Conservation (phyloP, 2,113 vertebrate genomes). For the Ranitomeya variabilis region DNA sequence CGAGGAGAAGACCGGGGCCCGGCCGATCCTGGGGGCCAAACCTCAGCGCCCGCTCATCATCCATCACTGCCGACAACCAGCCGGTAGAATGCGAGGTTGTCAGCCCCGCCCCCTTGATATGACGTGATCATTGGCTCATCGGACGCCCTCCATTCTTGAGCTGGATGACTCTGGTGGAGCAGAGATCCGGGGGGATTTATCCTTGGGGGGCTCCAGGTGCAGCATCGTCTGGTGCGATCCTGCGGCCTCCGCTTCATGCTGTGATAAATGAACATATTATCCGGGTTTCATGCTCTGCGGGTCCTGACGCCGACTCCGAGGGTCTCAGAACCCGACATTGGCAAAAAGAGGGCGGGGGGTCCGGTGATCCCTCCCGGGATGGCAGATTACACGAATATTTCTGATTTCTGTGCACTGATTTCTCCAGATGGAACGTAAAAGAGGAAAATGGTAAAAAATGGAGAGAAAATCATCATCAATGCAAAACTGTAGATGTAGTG, state of each 20-base stretch:
- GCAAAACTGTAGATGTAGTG: slow-evolving; percentile 40
- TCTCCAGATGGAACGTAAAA: slow-evolving; percentile 59
- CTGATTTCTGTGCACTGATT: slow-evolving; percentile 56
- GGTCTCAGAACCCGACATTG: slow-evolving; percentile 64
- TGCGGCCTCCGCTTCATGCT: slow-evolving; percentile 59
- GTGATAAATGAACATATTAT: slow-evolving; percentile 52
- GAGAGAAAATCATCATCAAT: not conserved
- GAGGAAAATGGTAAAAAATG: slow-evolving; percentile 7
- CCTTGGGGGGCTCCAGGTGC: slow-evolving; percentile 29
- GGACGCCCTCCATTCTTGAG: too few species aligned
- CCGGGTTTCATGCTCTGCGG: slow-evolving; percentile 59
- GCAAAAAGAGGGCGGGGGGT: slow-evolving; percentile 61
- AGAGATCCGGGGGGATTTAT: too few species aligned
- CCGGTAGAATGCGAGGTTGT: not conserved
- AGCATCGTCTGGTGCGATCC: slow-evolving; percentile 15
- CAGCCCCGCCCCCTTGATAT: not conserved
- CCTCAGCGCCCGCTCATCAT: not conserved
- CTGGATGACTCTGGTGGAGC: too few species aligned
- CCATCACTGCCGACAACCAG: not conserved
- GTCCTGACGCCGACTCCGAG: slow-evolving; percentile 60
- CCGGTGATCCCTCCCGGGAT: slow-evolving; percentile 56
- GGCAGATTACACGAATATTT: slow-evolving; percentile 4
- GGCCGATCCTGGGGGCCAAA: too few species aligned
- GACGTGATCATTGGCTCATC: too few species aligned
- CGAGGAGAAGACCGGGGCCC: too few species aligned